phyloP scores from a whole-genome alignment of 2,888 invertebrate species.

The Acanthopleura granulata region DNA sequence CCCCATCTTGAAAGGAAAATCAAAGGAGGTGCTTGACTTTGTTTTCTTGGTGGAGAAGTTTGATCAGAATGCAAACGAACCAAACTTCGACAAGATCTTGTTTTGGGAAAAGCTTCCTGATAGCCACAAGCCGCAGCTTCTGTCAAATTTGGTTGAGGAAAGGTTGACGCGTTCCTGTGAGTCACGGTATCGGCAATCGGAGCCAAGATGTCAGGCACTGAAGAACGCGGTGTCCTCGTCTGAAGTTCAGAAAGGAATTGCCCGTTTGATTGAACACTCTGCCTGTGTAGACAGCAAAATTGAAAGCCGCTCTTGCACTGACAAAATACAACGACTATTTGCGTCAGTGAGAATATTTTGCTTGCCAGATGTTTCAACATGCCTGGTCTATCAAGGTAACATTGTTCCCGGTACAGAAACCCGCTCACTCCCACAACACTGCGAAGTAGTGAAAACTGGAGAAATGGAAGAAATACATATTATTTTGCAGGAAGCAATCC shows the following conservation, averaged over 20 bases:
- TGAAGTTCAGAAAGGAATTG: not conserved
- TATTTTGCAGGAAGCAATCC: not conserved
- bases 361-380: not conserved
- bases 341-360: not conserved
- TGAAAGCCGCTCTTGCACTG: not conserved
- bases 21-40: conserved; percentile 15
- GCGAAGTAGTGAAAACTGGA: not conserved
- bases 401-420: not conserved
- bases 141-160: conserved; percentile 40
- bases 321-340: not conserved
- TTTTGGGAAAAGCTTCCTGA: conserved; percentile 31
- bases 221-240: not conserved
- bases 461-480: not conserved
- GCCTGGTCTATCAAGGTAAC: not conserved
- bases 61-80: conserved; percentile 12
- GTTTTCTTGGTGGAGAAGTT: conserved; percentile 25
- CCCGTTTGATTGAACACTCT: not conserved
- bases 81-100: conserved; percentile 7
- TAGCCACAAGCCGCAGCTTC: conserved; percentile 32
- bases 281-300: not conserved
- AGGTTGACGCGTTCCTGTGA: conserved; percentile 21
- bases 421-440: not conserved
- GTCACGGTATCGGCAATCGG: not conserved
- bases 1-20: conserved; percentile 15
- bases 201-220: not conserved